These are phyloP conservation scores for Acanthurus tractus DNA, from an alignment of 2,797 vertebrate genomes.

Conservation along the genomic window DNA sequence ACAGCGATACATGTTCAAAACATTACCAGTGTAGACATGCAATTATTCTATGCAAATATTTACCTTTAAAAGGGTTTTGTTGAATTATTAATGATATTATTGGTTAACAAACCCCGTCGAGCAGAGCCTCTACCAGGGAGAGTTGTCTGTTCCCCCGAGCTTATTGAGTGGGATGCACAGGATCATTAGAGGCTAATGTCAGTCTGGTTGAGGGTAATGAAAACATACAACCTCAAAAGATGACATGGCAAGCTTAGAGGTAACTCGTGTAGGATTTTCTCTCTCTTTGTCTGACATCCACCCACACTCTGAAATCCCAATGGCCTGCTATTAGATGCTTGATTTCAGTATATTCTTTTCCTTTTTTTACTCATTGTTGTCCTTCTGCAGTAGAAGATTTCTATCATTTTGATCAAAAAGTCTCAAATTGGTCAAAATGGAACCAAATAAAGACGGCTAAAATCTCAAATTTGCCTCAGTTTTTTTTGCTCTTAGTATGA, in stretches of 20 bases:
- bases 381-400: not conserved
- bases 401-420: not conserved
- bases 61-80: constrained; percentile 25
- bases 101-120: constrained; percentile 54
- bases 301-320: not conserved
- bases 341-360: constrained; percentile 31
- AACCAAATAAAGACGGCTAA: not conserved
- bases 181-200: constrained; percentile 70
- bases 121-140: constrained; percentile 34
- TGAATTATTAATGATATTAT: constrained; percentile 66
- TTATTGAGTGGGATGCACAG: constrained; percentile 51
- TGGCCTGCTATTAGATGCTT: constrained; percentile 1
- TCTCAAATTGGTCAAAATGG: not conserved
- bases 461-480: not conserved
- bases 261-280: constrained; percentile 27
- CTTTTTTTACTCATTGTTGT: not conserved
- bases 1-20: constrained; percentile 8
- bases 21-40: not conserved
- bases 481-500: not conserved
- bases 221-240: constrained; percentile 61
- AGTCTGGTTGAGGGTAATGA: constrained; percentile 59
- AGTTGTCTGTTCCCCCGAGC: constrained; percentile 48
- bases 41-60: constrained; percentile 43
- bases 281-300: constrained; percentile 16
- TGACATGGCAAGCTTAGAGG: constrained; percentile 15